These are phyloP conservation scores for Okapia johnstoni DNA, from an alignment of 2,113 vertebrate species.

Conservation along the genomic window DNA sequence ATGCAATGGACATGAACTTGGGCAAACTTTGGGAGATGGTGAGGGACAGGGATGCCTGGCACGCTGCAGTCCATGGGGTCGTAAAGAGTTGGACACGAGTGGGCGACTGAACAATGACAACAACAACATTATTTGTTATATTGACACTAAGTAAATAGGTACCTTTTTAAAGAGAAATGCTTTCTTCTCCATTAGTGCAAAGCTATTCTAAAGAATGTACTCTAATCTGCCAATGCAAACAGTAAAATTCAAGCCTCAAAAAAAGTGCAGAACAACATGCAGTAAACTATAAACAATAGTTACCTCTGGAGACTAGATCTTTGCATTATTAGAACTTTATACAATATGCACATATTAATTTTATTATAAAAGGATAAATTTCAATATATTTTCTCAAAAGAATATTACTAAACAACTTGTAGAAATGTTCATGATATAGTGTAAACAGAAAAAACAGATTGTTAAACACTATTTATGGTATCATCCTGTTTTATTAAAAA, in stretches of 20 bases:
- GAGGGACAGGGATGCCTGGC: background rate
- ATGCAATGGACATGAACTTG: background rate
- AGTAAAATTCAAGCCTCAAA: background rate
- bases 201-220: background rate
- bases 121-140: background rate
- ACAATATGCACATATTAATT: background rate
- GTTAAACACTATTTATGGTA: background rate
- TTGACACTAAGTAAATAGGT: background rate
- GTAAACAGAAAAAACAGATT: background rate
- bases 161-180: background rate
- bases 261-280: background rate
- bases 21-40: background rate
- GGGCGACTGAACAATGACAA: background rate
- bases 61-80: background rate
- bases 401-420: background rate
- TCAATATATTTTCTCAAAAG: background rate
- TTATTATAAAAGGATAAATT: background rate
- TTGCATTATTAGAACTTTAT: background rate
- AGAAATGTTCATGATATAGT: background rate
- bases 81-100: fast-evolving
- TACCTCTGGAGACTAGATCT: background rate
- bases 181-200: background rate
- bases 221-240: background rate
- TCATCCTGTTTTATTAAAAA: background rate
- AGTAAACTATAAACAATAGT: background rate